Conservation (phyloP, 2,797 vertebrate species). For the Fratercula arctica region DNA sequence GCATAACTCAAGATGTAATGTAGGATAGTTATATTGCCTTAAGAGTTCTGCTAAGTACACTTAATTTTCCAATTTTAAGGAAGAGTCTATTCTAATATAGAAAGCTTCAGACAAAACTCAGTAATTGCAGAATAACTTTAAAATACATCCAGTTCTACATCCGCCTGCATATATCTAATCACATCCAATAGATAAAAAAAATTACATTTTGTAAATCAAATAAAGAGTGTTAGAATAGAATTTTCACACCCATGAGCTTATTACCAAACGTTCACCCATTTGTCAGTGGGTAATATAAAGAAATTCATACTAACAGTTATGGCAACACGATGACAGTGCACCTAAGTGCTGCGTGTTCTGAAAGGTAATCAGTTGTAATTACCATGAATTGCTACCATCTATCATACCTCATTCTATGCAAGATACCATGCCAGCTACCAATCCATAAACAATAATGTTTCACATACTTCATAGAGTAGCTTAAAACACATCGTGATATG, state of each 20-base stretch:
- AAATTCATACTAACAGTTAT: not conserved
- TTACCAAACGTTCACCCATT: conserved; percentile 14
- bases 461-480: conserved; percentile 78
- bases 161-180: not conserved
- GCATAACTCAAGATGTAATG: not conserved
- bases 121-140: conserved; percentile 40
- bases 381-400: conserved; percentile 54
- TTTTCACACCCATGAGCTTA: conserved; percentile 18
- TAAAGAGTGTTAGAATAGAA: conserved; percentile 1
- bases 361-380: conserved; percentile 54
- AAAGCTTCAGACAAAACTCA: conserved; percentile 44
- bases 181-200: conserved; percentile 5
- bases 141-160: conserved; percentile 47
- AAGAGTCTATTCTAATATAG: conserved; percentile 64
- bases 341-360: conserved; percentile 21
- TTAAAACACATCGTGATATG: conserved; percentile 76
- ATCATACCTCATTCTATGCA: conserved; percentile 51
- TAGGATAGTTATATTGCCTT: conserved; percentile 35
- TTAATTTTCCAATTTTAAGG: conserved; percentile 56
- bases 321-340: conserved; percentile 25
- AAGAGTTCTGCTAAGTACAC: conserved; percentile 56
- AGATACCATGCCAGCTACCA: conserved; percentile 64
- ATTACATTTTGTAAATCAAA: not conserved
- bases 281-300: not conserved
- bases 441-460: conserved; percentile 71